Evolutionary conservation across 2,888 invertebrate genomes (phyloP), one percentile per base, ranked within the genome.

Genomic region (Drosophila limbata): DNA sequence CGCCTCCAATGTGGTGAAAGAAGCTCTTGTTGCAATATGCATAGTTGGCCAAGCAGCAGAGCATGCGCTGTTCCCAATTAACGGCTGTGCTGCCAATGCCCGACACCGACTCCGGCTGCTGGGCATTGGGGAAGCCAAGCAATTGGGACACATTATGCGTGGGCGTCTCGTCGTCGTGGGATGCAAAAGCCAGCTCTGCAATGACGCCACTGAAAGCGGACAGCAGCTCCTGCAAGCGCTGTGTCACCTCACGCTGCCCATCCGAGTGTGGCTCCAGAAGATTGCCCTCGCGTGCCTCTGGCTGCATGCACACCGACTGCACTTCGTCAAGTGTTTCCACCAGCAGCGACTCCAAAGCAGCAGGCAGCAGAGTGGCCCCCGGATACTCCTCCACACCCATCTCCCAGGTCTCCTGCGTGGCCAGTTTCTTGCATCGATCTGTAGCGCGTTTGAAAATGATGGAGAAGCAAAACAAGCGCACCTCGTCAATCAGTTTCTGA

Each of bases 11-110:
- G 82, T 95, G 94, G 3, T 95, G 95, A 70, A 98, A 93, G 53
- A 97, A 95, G 51, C 95, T 94, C 69, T 95, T 95, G 62, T 95
- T 94, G 6, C 97, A 97, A 91, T 97, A 97, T 70, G 95, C 95
- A 90, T 97, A 97, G 92, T 98, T 98, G 80, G 98, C 97, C 69
- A 97, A 94, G 56, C 97, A 96, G 69, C 98, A 96, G 45, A 98
- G 93, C 77, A 98, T 94, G 63, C 96, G 94, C 84, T 96, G 96
- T 91, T 97, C 97, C 96, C 96, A 96, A 53, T 94, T 94, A 55
- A 94, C 93, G 39, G 93, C 89, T 0, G 73, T 53, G 2, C 80
- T 79, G 0, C 87, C 89, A 2, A 84, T 83, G n/a, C 85, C 76
- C 1, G 89, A 78, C 10, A 89, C 89, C 10, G 89, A 79, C 8